These are phyloP conservation scores for Leptarthrus brevirostris DNA, from an alignment of 2,888 invertebrate genomes.

Conservation along the genomic window DNA sequence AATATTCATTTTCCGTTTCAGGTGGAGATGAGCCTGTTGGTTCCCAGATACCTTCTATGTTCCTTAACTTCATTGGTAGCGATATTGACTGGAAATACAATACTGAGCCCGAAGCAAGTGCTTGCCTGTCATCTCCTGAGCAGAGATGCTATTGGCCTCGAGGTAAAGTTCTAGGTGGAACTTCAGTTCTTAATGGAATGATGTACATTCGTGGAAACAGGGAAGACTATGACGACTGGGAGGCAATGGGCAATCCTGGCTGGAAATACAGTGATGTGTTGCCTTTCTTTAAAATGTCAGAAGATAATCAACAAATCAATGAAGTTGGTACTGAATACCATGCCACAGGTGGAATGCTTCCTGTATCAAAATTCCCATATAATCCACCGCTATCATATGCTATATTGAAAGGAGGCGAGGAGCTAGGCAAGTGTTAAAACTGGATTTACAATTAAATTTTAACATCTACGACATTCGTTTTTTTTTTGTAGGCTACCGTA, in stretches of 20 bases:
- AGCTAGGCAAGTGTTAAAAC: conserved; percentile 74
- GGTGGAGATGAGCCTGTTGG: conserved; percentile 89
- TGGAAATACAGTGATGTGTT: conserved; percentile 92
- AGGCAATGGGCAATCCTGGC: conserved; percentile 83
- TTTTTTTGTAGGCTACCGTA: conserved; percentile 72
- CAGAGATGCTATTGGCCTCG: conserved; percentile 85
- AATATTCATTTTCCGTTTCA: too few relatives aligned
- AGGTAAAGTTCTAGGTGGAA: conserved; percentile 90
- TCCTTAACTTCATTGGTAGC: conserved; percentile 85
- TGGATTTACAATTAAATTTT: too few relatives aligned
- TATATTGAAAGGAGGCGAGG: conserved; percentile 81
- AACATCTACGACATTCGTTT: too few relatives aligned
- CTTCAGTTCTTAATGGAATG: conserved; percentile 95
- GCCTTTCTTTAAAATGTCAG: conserved; percentile 89
- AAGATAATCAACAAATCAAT: conserved; percentile 79
- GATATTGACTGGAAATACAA: conserved; percentile 90
- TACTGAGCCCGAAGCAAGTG: conserved; percentile 83
- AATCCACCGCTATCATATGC: conserved; percentile 85
- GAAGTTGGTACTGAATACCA: conserved; percentile 83
- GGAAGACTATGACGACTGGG: conserved; percentile 90
- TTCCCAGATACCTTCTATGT: conserved; percentile 90
- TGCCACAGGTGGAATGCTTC: conserved; percentile 80
- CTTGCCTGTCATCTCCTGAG: conserved; percentile 79
- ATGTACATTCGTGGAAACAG: conserved; percentile 92
- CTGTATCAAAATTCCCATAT: conserved; percentile 85